phyloP scores from a whole-genome alignment of 2,113 vertebrate genomes.

The Sitta europaea region DNA sequence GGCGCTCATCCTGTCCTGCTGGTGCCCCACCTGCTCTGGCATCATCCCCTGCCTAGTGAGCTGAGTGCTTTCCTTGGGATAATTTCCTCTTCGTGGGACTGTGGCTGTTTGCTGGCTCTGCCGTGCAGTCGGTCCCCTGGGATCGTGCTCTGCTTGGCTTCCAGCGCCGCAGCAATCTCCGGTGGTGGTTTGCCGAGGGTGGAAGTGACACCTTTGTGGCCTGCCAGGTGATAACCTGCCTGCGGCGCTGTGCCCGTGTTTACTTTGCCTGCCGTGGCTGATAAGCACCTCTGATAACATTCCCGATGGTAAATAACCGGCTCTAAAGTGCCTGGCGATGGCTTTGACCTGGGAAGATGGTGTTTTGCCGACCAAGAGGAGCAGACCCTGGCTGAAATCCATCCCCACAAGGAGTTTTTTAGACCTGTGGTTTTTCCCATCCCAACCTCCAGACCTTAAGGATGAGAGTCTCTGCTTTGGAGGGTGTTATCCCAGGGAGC shows the following conservation, averaged over 20 bases:
- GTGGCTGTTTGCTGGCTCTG: neutral
- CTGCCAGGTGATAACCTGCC: neutral
- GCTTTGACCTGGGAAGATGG: neutral
- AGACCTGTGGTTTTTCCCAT: neutral
- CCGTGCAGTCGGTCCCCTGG: rapidly evolving
- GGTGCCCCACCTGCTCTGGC: neutral
- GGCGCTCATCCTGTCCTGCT: neutral
- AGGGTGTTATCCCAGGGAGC: neutral
- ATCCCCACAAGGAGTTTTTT: neutral
- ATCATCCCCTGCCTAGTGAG: neutral
- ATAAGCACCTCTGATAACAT: constrained; percentile 49
- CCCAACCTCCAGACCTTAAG: neutral
- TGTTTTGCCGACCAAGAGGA: neutral
- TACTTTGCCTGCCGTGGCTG: neutral
- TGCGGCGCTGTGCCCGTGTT: neutral
- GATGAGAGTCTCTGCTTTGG: neutral
- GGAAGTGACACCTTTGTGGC: neutral
- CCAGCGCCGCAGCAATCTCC: neutral
- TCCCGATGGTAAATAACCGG: neutral
- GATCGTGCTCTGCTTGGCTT: rapidly evolving
- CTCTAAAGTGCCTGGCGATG: neutral
- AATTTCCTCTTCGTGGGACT: neutral
- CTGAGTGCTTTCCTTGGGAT: neutral
- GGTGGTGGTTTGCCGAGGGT: neutral
- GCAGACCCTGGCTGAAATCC: neutral